Evolutionary conservation across 2,797 vertebrate genomes (phyloP).

Genomic region (Sylvilagus floridanus): DNA sequence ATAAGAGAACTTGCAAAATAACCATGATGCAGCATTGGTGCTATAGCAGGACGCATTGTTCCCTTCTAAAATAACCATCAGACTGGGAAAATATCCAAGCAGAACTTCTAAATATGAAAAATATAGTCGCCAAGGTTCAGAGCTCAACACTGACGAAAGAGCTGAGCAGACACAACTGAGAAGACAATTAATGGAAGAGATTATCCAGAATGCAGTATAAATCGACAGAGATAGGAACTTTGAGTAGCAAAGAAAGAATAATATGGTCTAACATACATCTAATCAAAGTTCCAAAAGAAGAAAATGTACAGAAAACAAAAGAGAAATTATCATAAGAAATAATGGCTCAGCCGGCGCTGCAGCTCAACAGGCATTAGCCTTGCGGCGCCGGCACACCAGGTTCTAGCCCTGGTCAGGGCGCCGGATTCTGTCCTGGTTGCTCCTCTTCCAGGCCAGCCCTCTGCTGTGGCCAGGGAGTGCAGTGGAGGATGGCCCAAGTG

Average conservation of each 20-base stretch:
- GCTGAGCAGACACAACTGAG: background rate
- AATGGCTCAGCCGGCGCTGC: background rate
- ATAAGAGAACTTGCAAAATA: constrained; percentile 9
- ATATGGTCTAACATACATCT: background rate
- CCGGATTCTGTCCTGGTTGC: too few species aligned
- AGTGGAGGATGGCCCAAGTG: too few species aligned
- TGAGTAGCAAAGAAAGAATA: background rate
- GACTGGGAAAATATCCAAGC: background rate
- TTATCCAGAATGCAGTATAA: background rate
- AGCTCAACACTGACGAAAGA: background rate
- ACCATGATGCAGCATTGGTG: constrained; percentile 31
- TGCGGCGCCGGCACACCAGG: too few species aligned
- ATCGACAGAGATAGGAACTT: background rate
- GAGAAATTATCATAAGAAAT: background rate
- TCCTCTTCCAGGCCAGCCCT: too few species aligned
- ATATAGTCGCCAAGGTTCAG: background rate
- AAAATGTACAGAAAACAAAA: background rate
- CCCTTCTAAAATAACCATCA: constrained; percentile 83
- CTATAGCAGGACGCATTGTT: constrained; percentile 88
- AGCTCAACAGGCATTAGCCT: too few species aligned
- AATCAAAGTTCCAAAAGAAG: constrained; percentile 10
- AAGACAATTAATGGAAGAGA: background rate
- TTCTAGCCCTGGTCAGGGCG: too few species aligned
- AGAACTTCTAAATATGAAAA: background rate
- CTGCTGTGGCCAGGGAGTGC: too few species aligned